phyloP scores from a whole-genome alignment of 2,113 vertebrate species.

The Hiodon tergisus region DNA sequence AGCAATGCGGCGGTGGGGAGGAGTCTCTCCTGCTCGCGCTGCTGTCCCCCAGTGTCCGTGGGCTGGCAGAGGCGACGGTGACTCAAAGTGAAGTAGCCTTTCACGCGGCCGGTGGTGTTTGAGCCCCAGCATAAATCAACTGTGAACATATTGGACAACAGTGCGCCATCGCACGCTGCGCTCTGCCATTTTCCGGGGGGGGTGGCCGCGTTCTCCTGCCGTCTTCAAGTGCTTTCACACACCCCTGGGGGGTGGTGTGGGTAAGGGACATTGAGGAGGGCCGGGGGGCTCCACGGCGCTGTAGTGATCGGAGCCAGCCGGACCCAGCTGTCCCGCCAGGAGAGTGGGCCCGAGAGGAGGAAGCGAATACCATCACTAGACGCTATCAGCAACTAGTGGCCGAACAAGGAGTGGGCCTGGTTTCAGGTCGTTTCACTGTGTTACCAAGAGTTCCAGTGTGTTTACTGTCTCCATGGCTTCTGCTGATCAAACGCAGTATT shows the following conservation, averaged over 20 bases:
- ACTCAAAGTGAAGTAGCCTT: conserved; percentile 24
- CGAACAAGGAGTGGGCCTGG: neutral
- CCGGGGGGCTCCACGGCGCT: neutral
- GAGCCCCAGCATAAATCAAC: conserved; percentile 27
- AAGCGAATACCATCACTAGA: conserved; percentile 23
- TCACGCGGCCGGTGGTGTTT: conserved; percentile 27
- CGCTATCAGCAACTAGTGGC: conserved; percentile 26
- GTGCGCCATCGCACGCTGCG: conserved; percentile 27
- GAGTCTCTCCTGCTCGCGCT: neutral
- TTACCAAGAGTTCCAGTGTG: neutral
- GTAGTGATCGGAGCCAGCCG: neutral
- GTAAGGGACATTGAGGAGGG: neutral
- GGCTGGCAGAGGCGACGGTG: conserved; percentile 22
- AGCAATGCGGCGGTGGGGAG: neutral
- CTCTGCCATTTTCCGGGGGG: conserved; percentile 37
- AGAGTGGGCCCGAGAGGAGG: neutral
- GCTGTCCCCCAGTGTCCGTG: conserved; percentile 12
- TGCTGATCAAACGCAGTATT: neutral
- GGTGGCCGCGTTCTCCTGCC: conserved; percentile 20
- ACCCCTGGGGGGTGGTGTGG: neutral
- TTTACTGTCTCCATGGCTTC: neutral
- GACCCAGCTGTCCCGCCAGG: neutral
- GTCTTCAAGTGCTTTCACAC: conserved; percentile 26
- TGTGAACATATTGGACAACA: conserved; percentile 33
- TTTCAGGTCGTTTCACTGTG: neutral